Percentiles rank a stretch among this genome's conserved stretches.
phyloP scores from a whole-genome alignment of 2,888 invertebrate genomes.

The Pegoplata infirma region DNA sequence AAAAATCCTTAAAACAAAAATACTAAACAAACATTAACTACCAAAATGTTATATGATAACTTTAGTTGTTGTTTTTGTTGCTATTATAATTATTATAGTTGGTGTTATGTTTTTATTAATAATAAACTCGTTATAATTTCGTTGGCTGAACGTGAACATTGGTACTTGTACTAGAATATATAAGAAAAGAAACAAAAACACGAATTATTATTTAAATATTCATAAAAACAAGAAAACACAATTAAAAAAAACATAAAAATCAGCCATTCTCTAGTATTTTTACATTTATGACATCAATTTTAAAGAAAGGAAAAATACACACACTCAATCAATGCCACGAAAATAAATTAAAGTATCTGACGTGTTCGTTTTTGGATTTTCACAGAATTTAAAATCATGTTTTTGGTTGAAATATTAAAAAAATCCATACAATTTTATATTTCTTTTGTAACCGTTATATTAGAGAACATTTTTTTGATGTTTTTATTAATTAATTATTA shows the following conservation, averaged over 20 bases:
- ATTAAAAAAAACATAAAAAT: constrained; percentile 3
- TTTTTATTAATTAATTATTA: constrained; percentile 11
- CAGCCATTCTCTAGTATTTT: constrained; percentile 14
- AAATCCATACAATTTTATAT: not conserved
- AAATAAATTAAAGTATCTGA: constrained; percentile 34
- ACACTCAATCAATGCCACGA: constrained; percentile 32
- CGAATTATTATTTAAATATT: not conserved
- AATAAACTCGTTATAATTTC: constrained; percentile 35
- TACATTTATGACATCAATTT: constrained; percentile 37
- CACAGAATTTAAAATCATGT: constrained; percentile 15
- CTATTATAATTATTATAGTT: too few relatives aligned
- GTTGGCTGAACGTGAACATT: constrained; percentile 45
- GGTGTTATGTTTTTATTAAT: too few relatives aligned
- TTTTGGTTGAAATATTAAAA: not conserved
- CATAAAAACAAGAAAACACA: not conserved
- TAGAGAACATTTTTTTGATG: not conserved
- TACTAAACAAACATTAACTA: constrained; percentile 12
- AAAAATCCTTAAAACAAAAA: constrained; percentile 20
- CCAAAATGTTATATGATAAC: constrained; percentile 10
- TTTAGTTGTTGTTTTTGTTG: constrained; percentile 1
- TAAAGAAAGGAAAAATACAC: not conserved
- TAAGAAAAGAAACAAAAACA: constrained; percentile 16
- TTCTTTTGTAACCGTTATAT: not conserved
- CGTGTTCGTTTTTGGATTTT: constrained; percentile 49
- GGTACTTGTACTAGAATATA: constrained; percentile 51